Percentiles rank a stretch among this genome's conserved stretches.
Conservation (phyloP, 2,797 vertebrate genomes). For the Gymnoscopelus microlampas region DNA sequence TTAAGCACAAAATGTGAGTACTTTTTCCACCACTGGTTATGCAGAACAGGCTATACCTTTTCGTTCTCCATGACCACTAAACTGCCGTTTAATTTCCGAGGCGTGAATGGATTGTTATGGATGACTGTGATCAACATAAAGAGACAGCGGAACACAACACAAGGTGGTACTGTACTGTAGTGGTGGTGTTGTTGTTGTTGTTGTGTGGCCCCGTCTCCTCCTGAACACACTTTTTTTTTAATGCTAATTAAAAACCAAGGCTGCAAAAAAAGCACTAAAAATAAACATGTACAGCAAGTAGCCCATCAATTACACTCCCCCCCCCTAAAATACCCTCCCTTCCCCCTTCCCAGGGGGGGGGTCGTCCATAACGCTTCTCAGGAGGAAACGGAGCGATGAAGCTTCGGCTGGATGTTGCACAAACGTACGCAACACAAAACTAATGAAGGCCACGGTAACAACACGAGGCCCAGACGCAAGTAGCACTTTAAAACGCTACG, state of each 20-base stretch:
- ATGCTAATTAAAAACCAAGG: slow-evolving; percentile 41
- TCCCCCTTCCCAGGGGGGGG: slow-evolving; percentile 4
- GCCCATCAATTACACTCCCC: slow-evolving; percentile 50
- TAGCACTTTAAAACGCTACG: not conserved
- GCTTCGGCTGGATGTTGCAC: slow-evolving; percentile 57
- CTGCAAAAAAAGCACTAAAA: slow-evolving; percentile 70
- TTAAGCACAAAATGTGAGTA: too few relatives aligned
- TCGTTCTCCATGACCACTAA: too few relatives aligned
- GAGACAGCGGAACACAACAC: slow-evolving; percentile 52
- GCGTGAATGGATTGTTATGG: too few relatives aligned
- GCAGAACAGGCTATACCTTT: too few relatives aligned
- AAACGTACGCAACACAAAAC: slow-evolving; percentile 44
- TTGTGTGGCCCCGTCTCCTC: slow-evolving; percentile 36
- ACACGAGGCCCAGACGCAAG: slow-evolving; percentile 61
- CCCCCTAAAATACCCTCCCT: slow-evolving; percentile 5
- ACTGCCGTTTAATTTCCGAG: too few relatives aligned
- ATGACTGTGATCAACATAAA: slow-evolving; percentile 39
- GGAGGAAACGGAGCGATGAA: slow-evolving; percentile 39
- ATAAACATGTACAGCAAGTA: slow-evolving; percentile 63
- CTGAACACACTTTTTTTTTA: slow-evolving; percentile 64
- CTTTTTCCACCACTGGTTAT: too few relatives aligned
- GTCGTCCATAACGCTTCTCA: slow-evolving; percentile 56
- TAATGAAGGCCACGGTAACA: slow-evolving; percentile 56
- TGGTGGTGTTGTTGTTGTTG: too few relatives aligned
- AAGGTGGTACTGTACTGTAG: too few relatives aligned